Percentiles rank a stretch among this genome's conserved stretches.
Conservation (phyloP, 2,797 vertebrate genomes). For the Xyrichtys novacula region DNA sequence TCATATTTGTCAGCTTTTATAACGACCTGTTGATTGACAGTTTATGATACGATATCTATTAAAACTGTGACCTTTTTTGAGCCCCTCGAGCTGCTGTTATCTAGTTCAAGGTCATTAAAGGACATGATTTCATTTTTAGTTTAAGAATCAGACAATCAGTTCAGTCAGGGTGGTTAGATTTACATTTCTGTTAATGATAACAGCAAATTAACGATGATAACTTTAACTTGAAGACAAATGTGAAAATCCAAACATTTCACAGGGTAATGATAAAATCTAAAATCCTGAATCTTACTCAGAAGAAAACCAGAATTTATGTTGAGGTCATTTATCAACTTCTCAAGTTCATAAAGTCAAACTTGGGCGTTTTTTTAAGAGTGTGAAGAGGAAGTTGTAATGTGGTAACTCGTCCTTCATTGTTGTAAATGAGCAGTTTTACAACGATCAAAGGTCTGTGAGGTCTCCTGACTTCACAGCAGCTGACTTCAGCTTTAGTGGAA, state of each 20-base stretch:
- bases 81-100: neutral
- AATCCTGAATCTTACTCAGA: conserved; percentile 3
- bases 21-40: conserved; percentile 28
- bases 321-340: neutral
- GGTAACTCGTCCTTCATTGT: neutral
- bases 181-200: conserved; percentile 21
- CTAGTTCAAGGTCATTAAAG: neutral
- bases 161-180: conserved; percentile 36
- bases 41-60: too few relatives aligned
- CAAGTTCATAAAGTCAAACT: conserved; percentile 30
- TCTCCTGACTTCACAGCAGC: conserved; percentile 14
- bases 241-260: too few relatives aligned
- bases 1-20: conserved; percentile 30
- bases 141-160: conserved; percentile 10
- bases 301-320: neutral
- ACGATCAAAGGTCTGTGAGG: too few relatives aligned
- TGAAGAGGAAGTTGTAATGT: conserved; percentile 12
- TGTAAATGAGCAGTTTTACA: neutral
- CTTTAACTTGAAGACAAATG: too few relatives aligned
- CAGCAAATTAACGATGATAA: conserved; percentile 14
- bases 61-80: too few relatives aligned
- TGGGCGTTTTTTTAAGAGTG: conserved; percentile 16
- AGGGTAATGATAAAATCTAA: too few relatives aligned
- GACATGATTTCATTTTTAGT: conserved; percentile 5
- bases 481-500: conserved; percentile 2